Evolutionary conservation across 1,140 invertebrate species (phyloP), one percentile per base, ranked within the genome.

Genomic region (Glossosoma conforme): DNA sequence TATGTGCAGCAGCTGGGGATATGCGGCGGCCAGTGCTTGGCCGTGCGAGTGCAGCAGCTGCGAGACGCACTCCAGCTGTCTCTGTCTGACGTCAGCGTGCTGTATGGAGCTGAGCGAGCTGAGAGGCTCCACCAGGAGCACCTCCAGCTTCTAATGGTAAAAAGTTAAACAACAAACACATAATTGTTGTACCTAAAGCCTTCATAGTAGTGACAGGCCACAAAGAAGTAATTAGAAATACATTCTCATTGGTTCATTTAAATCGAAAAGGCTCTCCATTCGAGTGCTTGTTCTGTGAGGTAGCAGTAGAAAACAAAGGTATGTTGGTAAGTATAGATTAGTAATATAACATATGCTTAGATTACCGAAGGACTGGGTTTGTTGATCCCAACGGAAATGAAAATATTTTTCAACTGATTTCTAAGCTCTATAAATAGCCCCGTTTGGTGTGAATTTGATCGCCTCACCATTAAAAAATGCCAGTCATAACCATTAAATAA

Each of bases 41-140:
- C 94, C 94, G 62, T 89, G 86, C 36, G 86, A 88, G 74, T 98
- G 94, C 17, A 98, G 77, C 55, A 98, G 85, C 65, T 94, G 86
- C 22, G 96, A 77, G 8, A 95, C 87, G 69, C 94, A 97, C 62
- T 98, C 93, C 50, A 99, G 72, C 74, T 98, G 96, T 44, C 93
- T 82, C 64, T 94, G 91, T 53, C 94, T 78, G 11, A 98, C 94
- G 77, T 99, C 95, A 28, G 86, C 84, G 67, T 95, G 92, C 44
- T 84, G 79, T 35, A 96, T 89, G 0, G 82, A 82, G 4, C 91
- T 96, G 52, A 98, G 72, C 66, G 96, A 91, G 18, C 89, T 86
- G 5, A 99, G 74, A 2, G 95, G 94, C 60, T 86, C 85, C 36
- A 98, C 65, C 8, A 98, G 73, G 44, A 93, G 78, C 0, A 87